Percentiles rank a stretch among this genome's conserved stretches.
phyloP scores from a whole-genome alignment of 2,113 vertebrate species.

The Nothocercus nigrocapillus region DNA sequence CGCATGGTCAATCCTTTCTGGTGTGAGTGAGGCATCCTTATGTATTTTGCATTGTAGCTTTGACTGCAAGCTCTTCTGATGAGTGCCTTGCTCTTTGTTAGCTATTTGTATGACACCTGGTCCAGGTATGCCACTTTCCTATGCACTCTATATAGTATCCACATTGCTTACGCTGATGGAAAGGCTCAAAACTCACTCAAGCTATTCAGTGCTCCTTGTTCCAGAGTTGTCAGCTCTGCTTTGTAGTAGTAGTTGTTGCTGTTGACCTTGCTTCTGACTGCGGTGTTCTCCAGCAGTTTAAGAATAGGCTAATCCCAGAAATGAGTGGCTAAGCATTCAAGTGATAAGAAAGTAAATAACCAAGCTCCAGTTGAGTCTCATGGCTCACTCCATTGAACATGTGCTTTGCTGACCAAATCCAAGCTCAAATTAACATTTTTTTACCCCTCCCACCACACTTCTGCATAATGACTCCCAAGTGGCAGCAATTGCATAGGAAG shows the following conservation, averaged over 20 bases:
- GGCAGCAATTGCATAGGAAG: not conserved
- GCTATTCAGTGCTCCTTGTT: not conserved
- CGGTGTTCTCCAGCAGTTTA: not conserved
- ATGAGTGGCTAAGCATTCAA: not conserved
- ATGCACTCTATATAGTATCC: not conserved
- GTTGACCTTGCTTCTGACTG: not conserved
- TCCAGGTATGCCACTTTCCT: not conserved
- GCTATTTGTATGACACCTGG: not conserved
- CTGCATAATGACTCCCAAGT: not conserved
- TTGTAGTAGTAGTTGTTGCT: not conserved
- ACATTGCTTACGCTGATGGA: not conserved
- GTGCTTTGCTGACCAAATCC: not conserved
- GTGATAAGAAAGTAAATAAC: not conserved
- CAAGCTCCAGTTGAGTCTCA: not conserved
- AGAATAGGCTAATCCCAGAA: not conserved
- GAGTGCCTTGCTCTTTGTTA: not conserved
- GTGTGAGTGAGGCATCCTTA: not conserved
- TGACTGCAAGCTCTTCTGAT: not conserved
- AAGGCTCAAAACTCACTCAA: not conserved
- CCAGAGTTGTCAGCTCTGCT: not conserved
- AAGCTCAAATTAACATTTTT: not conserved
- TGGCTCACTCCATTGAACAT: not conserved
- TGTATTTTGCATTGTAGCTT: not conserved
- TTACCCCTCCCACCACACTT: not conserved
- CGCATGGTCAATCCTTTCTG: not conserved